Conservation (phyloP, 2,113 vertebrate genomes). For the Anhinga anhinga region DNA sequence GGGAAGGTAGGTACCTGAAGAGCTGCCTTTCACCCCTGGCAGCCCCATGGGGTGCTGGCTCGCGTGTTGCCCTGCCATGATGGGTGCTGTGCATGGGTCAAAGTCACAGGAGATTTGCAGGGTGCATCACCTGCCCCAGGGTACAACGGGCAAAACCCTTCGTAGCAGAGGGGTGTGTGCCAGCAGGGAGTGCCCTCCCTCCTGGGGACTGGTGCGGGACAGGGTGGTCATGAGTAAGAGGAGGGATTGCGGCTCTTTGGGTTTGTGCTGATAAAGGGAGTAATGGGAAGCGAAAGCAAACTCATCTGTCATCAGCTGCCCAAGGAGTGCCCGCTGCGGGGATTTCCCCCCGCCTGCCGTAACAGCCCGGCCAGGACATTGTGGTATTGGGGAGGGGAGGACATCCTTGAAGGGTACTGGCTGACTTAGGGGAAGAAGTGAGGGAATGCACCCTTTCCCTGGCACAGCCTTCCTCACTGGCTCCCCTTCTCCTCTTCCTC, state of each 20-base stretch:
- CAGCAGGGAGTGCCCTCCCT: neutral
- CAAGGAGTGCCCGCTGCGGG: neutral
- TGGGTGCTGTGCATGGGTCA: rapidly evolving
- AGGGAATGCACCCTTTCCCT: neutral
- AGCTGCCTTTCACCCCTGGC: neutral
- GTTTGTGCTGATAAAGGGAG: neutral
- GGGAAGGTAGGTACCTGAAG: neutral
- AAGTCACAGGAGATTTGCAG: neutral
- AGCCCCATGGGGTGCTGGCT: neutral
- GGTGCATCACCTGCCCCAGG: rapidly evolving
- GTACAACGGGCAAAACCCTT: neutral
- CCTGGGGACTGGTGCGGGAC: neutral
- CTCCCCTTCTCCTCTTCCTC: neutral
- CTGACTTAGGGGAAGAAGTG: neutral
- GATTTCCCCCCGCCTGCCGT: rapidly evolving
- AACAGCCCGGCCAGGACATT: neutral
- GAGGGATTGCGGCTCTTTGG: neutral
- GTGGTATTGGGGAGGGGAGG: neutral
- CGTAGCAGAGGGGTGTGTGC: neutral
- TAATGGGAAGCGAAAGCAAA: neutral
- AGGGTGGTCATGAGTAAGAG: rapidly evolving
- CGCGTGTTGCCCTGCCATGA: rapidly evolving
- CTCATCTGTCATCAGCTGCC: neutral
- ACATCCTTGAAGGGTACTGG: neutral
- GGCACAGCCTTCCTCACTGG: neutral